Base-by-base conservation (phyloP, 2,113 vertebrate genomes). In the Lates calcarifer region DNA sequence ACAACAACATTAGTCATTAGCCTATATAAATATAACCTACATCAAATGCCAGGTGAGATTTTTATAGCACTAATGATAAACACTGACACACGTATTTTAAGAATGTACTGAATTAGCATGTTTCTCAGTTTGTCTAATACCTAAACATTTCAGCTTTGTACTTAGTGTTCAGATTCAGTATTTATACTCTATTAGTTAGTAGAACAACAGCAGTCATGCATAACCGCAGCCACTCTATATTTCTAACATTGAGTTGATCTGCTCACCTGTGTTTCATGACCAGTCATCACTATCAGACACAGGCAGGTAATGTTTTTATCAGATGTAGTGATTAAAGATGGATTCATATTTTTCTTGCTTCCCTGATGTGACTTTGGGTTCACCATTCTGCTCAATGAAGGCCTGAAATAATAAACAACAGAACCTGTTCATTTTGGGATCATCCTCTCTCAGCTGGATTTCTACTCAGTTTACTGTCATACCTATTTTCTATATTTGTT, bases 301-400 rank as follows among this genome's bases (percentile, higher is more conserved):
- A 55, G 80, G 9, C 47, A 35, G n/a, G 17, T 1, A 5, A 43
- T 1, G 4, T 20, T 58, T 77, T 60, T 58, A 67, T 91, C 55
- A 94, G 41, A 94, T 41, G 82, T 94, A 94, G 58, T 86, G 86
- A 82, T 93, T 95, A 64, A 94, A 93, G 77, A 95, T 82, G 1
- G 89, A 82, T 87, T 94, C 93, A 68, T 90, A 93, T 88, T 91
- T 92, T 77, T 94, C 93, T 77, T 94, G 93, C 74, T 93, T 92
- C 37, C 93, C 94, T 29, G 94, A 94, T n/a, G 88, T 93, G 3
- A 85, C 74, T 77, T 82, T 87, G 0, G 92, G 91, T 55, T 95
- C 93, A 47, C 90, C 87, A 2, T 92, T 91, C 81, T 92, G 49
- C 71, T 82, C 83, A 81, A 94, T 77, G 69, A 90, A 95, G 17